These are phyloP conservation scores for Glandiceps talaboti DNA, from an alignment of 53 echinoderm and acorn worm species.

Conservation along the genomic window DNA sequence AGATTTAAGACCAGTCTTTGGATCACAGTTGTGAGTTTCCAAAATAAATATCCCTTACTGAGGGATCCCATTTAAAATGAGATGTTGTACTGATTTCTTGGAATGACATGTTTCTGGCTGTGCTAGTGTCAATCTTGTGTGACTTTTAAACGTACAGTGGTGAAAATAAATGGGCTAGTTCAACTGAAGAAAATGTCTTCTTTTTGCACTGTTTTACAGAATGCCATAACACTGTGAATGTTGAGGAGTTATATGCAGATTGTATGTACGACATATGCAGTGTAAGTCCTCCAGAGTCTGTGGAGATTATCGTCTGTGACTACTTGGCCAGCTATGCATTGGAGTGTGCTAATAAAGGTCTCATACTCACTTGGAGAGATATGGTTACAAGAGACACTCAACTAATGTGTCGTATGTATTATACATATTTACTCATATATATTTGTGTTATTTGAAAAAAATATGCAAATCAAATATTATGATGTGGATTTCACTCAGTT, in stretches of 20 bases:
- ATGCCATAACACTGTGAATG: slow-evolving; percentile 1
- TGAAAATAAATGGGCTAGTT: not conserved
- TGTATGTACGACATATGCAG: slow-evolving; percentile 7
- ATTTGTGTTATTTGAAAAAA: not conserved
- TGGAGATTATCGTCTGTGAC: slow-evolving; percentile 1
- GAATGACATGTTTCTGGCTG: too few species aligned
- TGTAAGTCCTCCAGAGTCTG: not conserved
- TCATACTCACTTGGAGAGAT: not conserved
- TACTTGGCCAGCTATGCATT: not conserved
- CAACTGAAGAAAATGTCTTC: not conserved
- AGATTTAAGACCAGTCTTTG: too few species aligned
- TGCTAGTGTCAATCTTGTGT: not conserved
- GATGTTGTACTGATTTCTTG: too few species aligned
- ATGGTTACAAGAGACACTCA: not conserved
- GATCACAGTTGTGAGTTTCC: too few species aligned
- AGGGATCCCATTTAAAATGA: too few species aligned
- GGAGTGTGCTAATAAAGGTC: slow-evolving; percentile 4
- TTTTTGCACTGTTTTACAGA: not conserved
- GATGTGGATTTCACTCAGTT: too few species aligned
- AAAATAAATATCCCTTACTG: too few species aligned
- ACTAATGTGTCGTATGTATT: not conserved
- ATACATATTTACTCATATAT: too few species aligned
- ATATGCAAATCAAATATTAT: too few species aligned
- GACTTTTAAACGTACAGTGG: not conserved
- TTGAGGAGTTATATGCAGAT: not conserved